Percentiles rank a stretch among this genome's conserved stretches.
Conservation (phyloP, 2,113 vertebrate genomes). For the Lampris incognitus region DNA sequence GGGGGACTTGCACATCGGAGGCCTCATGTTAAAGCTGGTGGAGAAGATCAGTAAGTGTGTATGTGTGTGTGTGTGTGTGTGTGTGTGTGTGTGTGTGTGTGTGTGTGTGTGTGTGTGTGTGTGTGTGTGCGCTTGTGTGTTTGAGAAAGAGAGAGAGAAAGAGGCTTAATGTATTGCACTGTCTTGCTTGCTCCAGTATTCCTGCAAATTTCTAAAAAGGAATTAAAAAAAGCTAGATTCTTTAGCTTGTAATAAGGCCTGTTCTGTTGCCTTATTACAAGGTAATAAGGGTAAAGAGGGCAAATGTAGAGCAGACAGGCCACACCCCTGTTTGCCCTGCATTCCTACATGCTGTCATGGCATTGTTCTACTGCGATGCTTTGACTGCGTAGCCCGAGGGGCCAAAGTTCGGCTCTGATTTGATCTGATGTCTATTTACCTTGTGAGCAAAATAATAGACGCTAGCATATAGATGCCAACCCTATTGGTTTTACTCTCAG, state of each 20-base stretch:
- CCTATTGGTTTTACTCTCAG: not conserved
- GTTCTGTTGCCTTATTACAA: too few species aligned
- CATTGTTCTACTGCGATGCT: slow-evolving; percentile 63
- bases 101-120: slow-evolving; percentile 61
- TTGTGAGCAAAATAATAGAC: not conserved
- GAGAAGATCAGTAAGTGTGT: slow-evolving; percentile 92
- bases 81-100: slow-evolving; percentile 69
- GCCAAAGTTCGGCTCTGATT: slow-evolving; percentile 70
- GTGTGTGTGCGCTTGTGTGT: too few species aligned
- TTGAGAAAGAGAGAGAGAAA: too few species aligned
- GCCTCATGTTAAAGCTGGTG: slow-evolving; percentile 95
- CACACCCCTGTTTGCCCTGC: slow-evolving; percentile 75
- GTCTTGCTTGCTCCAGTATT: too few species aligned
- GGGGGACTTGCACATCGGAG: slow-evolving; percentile 93
- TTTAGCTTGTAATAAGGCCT: too few species aligned
- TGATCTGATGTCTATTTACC: slow-evolving; percentile 27
- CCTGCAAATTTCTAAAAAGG: too few species aligned
- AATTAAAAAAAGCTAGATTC: too few species aligned
- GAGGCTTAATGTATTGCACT: too few species aligned
- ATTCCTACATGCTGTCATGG: slow-evolving; percentile 38
- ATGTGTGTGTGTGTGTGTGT: too few species aligned
- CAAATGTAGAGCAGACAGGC: not conserved
- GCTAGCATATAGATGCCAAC: too few species aligned
- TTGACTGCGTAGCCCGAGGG: slow-evolving; percentile 35
- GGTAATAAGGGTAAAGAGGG: too few species aligned